phyloP scores from a whole-genome alignment of 2,113 vertebrate genomes.

The Clupea harengus region DNA sequence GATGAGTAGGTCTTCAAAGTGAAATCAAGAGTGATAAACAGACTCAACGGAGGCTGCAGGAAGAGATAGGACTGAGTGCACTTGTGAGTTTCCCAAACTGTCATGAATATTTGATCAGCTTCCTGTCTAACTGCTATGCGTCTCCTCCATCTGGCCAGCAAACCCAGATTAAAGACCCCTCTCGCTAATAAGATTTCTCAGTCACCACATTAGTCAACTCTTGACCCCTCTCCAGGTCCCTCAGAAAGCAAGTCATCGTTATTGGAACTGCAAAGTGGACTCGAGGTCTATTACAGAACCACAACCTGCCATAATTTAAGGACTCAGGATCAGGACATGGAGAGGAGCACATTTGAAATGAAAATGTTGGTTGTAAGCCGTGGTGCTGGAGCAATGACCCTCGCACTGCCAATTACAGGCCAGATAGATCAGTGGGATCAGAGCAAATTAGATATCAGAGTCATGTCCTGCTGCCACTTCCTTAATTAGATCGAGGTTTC shows the following conservation, averaged over 20 bases:
- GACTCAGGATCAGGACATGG: neutral
- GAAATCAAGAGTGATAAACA: constrained; percentile 9
- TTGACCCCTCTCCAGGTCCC: neutral
- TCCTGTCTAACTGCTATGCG: constrained; percentile 39
- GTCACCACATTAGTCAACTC: constrained; percentile 39
- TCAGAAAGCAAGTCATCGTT: neutral
- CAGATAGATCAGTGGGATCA: constrained; percentile 1
- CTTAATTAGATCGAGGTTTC: neutral
- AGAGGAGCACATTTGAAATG: neutral
- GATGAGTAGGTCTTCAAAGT: neutral
- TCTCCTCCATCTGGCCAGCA: constrained; percentile 35
- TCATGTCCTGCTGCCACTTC: neutral
- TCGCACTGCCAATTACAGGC: neutral
- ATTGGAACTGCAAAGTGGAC: neutral
- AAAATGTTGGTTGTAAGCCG: neutral
- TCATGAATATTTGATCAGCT: constrained; percentile 50
- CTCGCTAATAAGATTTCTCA: constrained; percentile 30
- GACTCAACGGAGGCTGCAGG: neutral
- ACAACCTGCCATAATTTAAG: neutral
- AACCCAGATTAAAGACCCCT: constrained; percentile 38
- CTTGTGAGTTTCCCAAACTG: constrained; percentile 11
- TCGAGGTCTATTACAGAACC: neutral
- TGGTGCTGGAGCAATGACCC: neutral
- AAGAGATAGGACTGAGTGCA: constrained; percentile 19
- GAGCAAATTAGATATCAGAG: neutral